These are phyloP conservation scores for Mesorhabditis sp. DNA, from an alignment of 2,888 invertebrate species.

Conservation along the genomic window DNA sequence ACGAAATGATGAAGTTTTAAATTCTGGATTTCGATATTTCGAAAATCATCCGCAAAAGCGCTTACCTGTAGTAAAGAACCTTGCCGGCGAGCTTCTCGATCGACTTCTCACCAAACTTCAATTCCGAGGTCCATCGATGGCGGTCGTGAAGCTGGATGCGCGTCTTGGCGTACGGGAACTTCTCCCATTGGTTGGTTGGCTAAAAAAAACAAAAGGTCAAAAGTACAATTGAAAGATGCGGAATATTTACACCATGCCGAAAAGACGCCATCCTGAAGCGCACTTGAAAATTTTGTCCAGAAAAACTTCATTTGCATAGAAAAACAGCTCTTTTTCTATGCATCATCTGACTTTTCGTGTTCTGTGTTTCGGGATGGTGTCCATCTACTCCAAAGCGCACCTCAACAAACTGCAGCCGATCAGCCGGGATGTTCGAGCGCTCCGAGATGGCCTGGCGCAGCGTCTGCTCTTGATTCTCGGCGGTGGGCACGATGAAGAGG, in stretches of 20 bases:
- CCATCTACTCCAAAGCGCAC: conserved; percentile 14
- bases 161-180: conserved; percentile 29
- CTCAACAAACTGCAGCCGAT: conserved; percentile 29
- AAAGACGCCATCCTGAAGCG: not conserved
- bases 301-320: too few relatives aligned
- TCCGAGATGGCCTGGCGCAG: conserved; percentile 20
- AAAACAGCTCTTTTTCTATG: too few relatives aligned
- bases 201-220: not conserved
- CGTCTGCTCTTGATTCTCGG: conserved; percentile 16
- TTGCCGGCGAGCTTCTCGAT: conserved; percentile 18
- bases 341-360: too few relatives aligned
- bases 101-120: conserved; percentile 11
- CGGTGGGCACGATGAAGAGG: conserved; percentile 11
- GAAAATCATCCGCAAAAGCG: not conserved
- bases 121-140: not conserved
- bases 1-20: not conserved
- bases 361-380: not conserved
- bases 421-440: conserved; percentile 23
- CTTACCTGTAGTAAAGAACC: conserved; percentile 32
- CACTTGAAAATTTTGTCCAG: not conserved
- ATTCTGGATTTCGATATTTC: not conserved
- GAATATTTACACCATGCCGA: not conserved
- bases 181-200: conserved; percentile 22
- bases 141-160: conserved; percentile 17
- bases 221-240: not conserved